Evolutionary conservation across 2,113 vertebrate genomes (phyloP), one percentile per base, ranked within the genome.

Genomic region (Poeciliopsis prolifica): DNA sequence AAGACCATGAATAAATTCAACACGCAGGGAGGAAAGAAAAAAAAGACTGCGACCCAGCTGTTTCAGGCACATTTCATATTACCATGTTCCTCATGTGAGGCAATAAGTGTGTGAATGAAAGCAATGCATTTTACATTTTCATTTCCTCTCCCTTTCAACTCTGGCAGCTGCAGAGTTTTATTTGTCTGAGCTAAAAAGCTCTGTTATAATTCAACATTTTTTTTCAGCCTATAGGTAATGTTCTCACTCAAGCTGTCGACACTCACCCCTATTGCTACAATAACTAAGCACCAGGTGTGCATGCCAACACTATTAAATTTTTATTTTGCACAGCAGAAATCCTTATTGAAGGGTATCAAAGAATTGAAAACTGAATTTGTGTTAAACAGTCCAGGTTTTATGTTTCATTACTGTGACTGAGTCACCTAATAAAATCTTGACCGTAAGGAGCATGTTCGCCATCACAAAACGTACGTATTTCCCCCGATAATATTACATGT

Each of bases 1-100:
- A 86, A 75, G 81, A 86, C 92, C 88, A 92, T 93, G 92, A 93
- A 93, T 94, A 91, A 88, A 94, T 92, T 89, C 87, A 89, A 86
- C 78, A 26, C 1, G 11, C 72, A 65, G n/a, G 63, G 33, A 11
- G 80, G 77, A 88, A 79, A 81, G 87, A 80, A 40, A 88, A 80
- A 40, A 26, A 14, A 42, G 83, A 83, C 78, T 77, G 89, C 48
- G 89, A 88, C 92, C 87, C 93, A 93, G 92, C 92, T 93, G 93
- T 91, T 90, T 71, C 61, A 70, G 81, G 87, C 89, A 86, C 85
- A 80, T 91, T 92, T 92, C 82, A 87, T 89, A 90, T 91, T 89
- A 88, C 86, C 87, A 48, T 87, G 86, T 78, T 89, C 80, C 70
- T 65, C 85, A 68, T 86, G 86, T 82, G 90, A 87, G 73, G 90